Conservation (phyloP, 2,888 invertebrate species). For the Sylvicola fuscatus region DNA sequence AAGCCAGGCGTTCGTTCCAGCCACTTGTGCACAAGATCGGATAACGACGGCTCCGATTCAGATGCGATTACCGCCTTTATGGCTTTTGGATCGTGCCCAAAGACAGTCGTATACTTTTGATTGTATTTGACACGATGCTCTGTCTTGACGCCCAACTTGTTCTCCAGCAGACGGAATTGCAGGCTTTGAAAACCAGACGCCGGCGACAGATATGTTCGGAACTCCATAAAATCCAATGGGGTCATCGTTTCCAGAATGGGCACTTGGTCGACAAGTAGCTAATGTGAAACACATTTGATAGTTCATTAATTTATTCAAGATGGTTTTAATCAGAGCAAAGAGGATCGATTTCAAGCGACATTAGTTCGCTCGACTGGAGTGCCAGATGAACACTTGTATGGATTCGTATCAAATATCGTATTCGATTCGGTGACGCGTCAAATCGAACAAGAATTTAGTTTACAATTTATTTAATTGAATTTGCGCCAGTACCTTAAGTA, state of each 20-base stretch:
- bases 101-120: conserved; percentile 74
- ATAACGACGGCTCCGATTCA: conserved; percentile 66
- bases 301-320: no score
- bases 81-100: conserved; percentile 49
- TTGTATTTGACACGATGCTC: conserved; percentile 86
- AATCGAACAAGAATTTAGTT: no score
- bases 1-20: conserved; percentile 86
- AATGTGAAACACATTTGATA: conserved; percentile 15
- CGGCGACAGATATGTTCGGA: conserved; percentile 76
- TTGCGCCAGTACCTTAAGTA: conserved; percentile 59
- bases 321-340: no score
- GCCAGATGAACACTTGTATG: no score
- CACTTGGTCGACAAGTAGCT: conserved; percentile 93
- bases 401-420: no score
- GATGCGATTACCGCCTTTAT: conserved; percentile 40
- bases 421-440: no score
- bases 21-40: conserved; percentile 79
- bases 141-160: conserved; percentile 64
- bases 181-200: conserved; percentile 97
- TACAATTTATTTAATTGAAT: no score
- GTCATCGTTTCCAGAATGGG: conserved; percentile 98
- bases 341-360: no score
- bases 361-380: no score
- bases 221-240: conserved; percentile 95
- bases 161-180: conserved; percentile 90